Percentiles rank a stretch among this genome's conserved stretches.
Conservation (phyloP, 2,113 vertebrate species). For the Menidia beryllina region DNA sequence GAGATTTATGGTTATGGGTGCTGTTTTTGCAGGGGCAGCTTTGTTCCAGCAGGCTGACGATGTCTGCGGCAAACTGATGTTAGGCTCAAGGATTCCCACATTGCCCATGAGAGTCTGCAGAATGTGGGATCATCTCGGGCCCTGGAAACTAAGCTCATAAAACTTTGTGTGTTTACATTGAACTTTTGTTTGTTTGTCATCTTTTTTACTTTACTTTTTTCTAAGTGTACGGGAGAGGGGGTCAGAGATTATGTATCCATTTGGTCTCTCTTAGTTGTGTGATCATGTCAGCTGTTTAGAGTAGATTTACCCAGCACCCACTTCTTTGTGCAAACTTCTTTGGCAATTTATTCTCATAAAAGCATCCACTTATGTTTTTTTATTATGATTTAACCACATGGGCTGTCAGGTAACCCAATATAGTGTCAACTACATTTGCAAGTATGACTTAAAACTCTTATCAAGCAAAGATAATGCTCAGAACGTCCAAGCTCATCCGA, state of each 20-base stretch:
- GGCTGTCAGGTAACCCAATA: no score
- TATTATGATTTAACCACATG: no score
- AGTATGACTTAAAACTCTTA: no score
- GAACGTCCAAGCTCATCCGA: no score
- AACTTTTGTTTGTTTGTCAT: not conserved
- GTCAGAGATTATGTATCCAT: not conserved
- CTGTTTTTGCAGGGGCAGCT: slow-evolving; percentile 49
- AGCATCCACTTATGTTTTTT: no score
- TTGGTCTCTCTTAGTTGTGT: not conserved
- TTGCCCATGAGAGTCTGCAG: slow-evolving; percentile 27
- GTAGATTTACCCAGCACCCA: slow-evolving; percentile 26
- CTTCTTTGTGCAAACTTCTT: slow-evolving; percentile 19
- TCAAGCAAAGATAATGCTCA: no score
- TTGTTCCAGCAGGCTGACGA: slow-evolving; percentile 59
- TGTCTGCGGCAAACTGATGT: slow-evolving; percentile 59
- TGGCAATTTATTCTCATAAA: no score
- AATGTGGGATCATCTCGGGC: slow-evolving; percentile 15
- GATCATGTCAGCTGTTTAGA: not conserved
- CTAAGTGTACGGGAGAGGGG: not conserved
- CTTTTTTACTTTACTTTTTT: not conserved
- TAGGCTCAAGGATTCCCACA: slow-evolving; percentile 61
- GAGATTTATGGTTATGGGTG: slow-evolving; percentile 65
- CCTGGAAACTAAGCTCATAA: not conserved
- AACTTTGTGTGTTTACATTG: not conserved
- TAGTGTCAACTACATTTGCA: no score